phyloP scores from a whole-genome alignment of 2,797 vertebrate species.

The Lacerta bilineata region DNA sequence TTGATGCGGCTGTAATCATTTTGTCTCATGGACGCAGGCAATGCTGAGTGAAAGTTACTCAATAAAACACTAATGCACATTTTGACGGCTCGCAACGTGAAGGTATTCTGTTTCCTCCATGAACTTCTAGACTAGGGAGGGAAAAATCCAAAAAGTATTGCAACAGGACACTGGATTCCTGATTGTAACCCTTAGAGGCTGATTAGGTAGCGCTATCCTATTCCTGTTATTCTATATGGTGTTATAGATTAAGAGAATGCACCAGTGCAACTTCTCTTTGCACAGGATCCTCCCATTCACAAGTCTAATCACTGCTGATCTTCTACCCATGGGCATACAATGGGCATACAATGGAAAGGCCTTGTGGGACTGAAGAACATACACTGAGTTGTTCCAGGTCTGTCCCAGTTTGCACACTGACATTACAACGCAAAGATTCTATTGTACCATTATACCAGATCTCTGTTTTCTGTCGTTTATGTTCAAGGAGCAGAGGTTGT shows the following conservation, averaged over 20 bases:
- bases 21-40: slow-evolving; percentile 62
- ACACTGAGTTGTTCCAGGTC: no score
- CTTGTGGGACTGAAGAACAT: background rate
- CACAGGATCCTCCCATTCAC: background rate
- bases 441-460: background rate
- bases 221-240: slow-evolving; percentile 15
- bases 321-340: background rate
- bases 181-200: background rate
- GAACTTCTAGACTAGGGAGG: background rate
- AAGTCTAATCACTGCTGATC: background rate
- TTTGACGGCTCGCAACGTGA: slow-evolving; percentile 55
- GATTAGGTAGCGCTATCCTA: slow-evolving; percentile 19
- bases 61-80: slow-evolving; percentile 55
- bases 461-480: background rate
- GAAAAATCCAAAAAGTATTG: background rate
- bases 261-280: background rate
- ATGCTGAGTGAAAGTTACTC: slow-evolving; percentile 34
- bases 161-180: background rate
- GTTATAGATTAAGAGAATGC: background rate
- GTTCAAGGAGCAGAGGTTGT: background rate
- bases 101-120: slow-evolving; percentile 22
- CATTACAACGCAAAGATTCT: background rate
- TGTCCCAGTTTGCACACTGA: background rate
- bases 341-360: background rate
- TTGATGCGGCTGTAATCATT: slow-evolving; percentile 43